These are phyloP conservation scores for Phoenicopterus ruber DNA, from an alignment of 2,113 vertebrate species.

Conservation along the genomic window DNA sequence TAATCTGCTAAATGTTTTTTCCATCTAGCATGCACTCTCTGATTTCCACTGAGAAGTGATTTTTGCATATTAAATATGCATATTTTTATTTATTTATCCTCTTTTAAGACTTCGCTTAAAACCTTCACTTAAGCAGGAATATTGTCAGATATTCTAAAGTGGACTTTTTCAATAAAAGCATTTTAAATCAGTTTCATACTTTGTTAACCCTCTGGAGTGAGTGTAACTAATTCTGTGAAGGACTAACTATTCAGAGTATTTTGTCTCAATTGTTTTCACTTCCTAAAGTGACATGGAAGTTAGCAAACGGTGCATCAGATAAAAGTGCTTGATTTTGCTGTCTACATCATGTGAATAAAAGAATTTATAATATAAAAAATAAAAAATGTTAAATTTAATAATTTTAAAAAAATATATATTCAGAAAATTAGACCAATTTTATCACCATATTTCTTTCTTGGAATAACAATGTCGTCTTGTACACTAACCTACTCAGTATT, in stretches of 20 bases:
- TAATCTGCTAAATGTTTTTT: not conserved
- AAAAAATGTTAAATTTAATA: not conserved
- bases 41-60: not conserved
- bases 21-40: not conserved
- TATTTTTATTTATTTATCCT: not conserved
- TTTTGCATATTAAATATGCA: not conserved
- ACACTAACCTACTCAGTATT: not conserved
- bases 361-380: not conserved
- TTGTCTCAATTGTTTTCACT: not conserved
- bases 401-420: accelerated
- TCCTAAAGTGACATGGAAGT: not conserved
- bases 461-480: not conserved
- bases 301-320: not conserved
- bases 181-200: not conserved
- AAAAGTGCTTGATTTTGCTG: not conserved
- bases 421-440: not conserved
- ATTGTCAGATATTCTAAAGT: not conserved
- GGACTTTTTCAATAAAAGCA: not conserved
- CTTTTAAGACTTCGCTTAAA: not conserved
- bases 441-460: not conserved
- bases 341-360: not conserved
- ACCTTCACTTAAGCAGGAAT: not conserved
- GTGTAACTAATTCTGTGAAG: not conserved
- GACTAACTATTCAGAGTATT: not conserved
- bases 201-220: not conserved